Base-by-base conservation (phyloP, 2,797 vertebrate species). In the Ctenopoma kingsleyae region DNA sequence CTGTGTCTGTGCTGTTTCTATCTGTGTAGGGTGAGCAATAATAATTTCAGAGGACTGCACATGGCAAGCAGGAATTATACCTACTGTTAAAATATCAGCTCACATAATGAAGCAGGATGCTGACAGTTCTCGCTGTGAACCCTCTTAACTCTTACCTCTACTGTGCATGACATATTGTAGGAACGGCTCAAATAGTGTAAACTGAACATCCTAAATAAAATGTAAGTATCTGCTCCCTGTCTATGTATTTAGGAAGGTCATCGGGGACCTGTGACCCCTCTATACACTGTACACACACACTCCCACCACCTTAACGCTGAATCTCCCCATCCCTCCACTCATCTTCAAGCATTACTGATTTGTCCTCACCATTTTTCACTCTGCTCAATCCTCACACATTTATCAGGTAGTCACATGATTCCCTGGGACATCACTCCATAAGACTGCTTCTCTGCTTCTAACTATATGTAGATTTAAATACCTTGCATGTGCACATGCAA, bases 81-180 rank as follows among this genome's bases (percentile, higher is more conserved):
- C 49, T 44, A 55, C 67, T 73, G 47, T 75, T 69, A 70, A 76
- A 70, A 61, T 57, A 81, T 80, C 62, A 78, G 54, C 49, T 82
- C 56, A 41, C 62, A 61, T 71, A 36, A 71, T 80, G 58, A 67
- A 72, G 20, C 50, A 27, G 48, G 50, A 48, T 36, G 62, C 35
- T 70, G 63, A 67, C 60, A 77, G 52, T 49, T 55, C 51, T 17
- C 22, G 15, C 35, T 44, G 43, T 46, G 40, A 66, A 70, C 56
- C 40, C 35, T 5, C 2, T 67, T 72, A 59, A 71, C 3, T 67
- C 36, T 76, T 78, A 61, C 15, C n/a, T 54, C 22, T 40, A n/a
- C 25, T 46, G 32, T 40, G 43, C 30, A 62, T 19, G 46, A 19
- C 9, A 27, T 12, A 58, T n/a, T 17, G 48, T 15, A 27, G n/a